phyloP scores from a whole-genome alignment of 2,797 vertebrate species.

The Cephalopachus bancanus region DNA sequence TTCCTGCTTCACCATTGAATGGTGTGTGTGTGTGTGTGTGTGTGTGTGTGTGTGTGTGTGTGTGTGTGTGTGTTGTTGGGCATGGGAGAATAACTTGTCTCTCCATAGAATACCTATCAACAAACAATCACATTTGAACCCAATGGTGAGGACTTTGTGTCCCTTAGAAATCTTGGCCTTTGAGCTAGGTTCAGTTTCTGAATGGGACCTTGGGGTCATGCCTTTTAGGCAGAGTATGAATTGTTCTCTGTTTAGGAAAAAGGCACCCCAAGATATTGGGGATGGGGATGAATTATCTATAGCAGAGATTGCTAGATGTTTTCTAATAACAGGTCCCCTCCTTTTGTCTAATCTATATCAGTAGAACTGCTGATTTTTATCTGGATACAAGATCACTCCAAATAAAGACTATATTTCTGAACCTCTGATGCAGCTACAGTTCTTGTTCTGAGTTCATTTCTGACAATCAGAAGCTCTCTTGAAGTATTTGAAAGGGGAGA shows the following conservation, averaged over 20 bases:
- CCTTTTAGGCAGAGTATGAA: not conserved
- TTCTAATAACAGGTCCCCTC: not conserved
- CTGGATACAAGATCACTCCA: not conserved
- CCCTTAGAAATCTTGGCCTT: not conserved
- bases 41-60: too few species aligned
- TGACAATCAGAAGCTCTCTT: not conserved
- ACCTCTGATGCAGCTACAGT: not conserved
- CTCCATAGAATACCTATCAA: not conserved
- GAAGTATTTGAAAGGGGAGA: conserved; percentile 1
- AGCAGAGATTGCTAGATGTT: not conserved
- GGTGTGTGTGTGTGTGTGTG: too few species aligned
- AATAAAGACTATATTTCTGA: not conserved
- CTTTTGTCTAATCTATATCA: not conserved
- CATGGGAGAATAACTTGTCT: not conserved
- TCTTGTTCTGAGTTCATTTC: conserved; percentile 17
- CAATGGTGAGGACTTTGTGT: not conserved
- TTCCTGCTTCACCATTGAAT: not conserved
- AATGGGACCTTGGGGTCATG: not conserved
- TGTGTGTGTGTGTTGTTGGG: not conserved
- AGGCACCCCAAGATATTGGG: not conserved
- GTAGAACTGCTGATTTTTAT: not conserved
- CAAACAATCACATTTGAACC: not conserved
- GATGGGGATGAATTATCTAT: not conserved
- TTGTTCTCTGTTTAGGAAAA: not conserved
- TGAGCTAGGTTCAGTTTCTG: not conserved